Conservation (phyloP, 2,797 vertebrate genomes). For the Aselliscus stoliczkanus region DNA sequence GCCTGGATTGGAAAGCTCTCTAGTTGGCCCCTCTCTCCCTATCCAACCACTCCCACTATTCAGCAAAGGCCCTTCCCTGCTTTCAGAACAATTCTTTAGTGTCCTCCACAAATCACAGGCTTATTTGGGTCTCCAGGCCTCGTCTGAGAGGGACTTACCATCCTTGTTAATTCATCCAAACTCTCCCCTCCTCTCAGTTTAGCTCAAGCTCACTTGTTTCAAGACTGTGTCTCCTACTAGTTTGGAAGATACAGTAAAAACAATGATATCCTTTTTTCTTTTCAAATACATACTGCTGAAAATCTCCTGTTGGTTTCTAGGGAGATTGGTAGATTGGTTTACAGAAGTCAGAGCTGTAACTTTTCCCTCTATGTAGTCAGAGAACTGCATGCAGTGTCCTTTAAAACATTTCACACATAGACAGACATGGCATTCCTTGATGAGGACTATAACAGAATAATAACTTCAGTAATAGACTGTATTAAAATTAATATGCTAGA, state of each 20-base stretch:
- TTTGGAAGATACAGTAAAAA: background rate
- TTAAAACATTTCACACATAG: background rate
- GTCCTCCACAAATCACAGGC: background rate
- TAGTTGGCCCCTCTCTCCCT: background rate
- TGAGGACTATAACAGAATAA: background rate
- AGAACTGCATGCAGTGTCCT: background rate
- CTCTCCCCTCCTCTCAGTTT: background rate
- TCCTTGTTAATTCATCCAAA: background rate
- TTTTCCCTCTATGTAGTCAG: background rate
- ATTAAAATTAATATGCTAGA: slow-evolving; percentile 22
- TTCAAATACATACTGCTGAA: slow-evolving; percentile 11
- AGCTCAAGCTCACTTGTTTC: slow-evolving; percentile 3
- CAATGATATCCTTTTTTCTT: background rate
- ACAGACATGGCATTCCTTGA: background rate
- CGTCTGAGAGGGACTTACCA: background rate
- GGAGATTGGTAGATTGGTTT: background rate
- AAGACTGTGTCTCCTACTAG: background rate
- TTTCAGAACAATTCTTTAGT: background rate
- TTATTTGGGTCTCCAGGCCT: background rate
- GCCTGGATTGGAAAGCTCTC: background rate
- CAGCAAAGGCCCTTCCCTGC: background rate
- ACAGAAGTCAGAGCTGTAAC: background rate
- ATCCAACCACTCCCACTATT: background rate
- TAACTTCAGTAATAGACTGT: slow-evolving; percentile 9
- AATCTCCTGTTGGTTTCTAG: background rate